These are phyloP conservation scores for Scytalopus superciliaris DNA, from an alignment of 2,113 vertebrate genomes.

Conservation along the genomic window DNA sequence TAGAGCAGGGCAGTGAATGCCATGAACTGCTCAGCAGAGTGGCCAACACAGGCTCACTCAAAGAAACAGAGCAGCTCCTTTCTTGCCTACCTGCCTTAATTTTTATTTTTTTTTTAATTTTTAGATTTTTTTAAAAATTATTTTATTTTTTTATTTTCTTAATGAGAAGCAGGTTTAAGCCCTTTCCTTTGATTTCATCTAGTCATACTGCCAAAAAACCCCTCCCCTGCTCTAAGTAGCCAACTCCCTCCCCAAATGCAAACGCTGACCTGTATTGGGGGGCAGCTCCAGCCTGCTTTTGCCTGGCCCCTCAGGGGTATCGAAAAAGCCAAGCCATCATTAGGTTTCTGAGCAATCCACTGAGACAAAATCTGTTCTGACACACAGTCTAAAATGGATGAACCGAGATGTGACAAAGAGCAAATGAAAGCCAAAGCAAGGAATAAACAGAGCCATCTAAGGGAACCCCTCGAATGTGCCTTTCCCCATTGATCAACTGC, in stretches of 20 bases:
- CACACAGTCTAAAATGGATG: not conserved
- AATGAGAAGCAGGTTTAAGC: not conserved
- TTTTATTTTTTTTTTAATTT: not conserved
- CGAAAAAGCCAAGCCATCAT: not conserved
- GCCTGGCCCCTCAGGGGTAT: not conserved
- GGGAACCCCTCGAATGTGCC: not conserved
- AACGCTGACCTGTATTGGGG: not conserved
- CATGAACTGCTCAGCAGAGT: conserved; percentile 5
- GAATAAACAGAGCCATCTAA: not conserved
- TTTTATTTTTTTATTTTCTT: not conserved
- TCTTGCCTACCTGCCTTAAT: not conserved
- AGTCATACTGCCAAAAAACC: not conserved
- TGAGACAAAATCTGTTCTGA: not conserved
- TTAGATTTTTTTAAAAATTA: not conserved
- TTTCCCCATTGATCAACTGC: not conserved
- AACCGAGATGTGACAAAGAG: not conserved
- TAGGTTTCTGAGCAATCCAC: not conserved
- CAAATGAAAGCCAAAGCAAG: not conserved
- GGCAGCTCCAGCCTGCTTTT: not conserved
- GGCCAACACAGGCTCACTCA: conserved; percentile 14
- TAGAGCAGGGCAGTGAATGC: conserved; percentile 30
- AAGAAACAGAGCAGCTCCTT: conserved; percentile 11
- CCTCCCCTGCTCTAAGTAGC: not conserved
- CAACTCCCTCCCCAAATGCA: not conserved
- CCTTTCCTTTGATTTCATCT: not conserved